These are phyloP conservation scores for Brachyhypopomus gauderio DNA, from an alignment of 2,113 vertebrate genomes.

Conservation along the genomic window DNA sequence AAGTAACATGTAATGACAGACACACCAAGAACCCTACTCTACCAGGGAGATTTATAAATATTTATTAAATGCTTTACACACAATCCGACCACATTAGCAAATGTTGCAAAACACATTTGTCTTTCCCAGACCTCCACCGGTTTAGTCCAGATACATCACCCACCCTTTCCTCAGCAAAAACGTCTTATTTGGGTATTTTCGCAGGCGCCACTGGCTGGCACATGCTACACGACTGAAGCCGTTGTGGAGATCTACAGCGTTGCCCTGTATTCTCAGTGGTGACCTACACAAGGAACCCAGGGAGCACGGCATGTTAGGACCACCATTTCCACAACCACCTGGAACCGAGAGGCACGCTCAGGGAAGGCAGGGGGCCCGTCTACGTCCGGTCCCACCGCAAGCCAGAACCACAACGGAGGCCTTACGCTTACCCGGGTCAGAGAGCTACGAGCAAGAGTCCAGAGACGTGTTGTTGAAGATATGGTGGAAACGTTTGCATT, in stretches of 20 bases:
- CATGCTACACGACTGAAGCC: not conserved
- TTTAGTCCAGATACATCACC: constrained; percentile 20
- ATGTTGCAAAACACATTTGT: constrained; percentile 41
- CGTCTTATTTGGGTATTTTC: not conserved
- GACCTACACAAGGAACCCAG: constrained; percentile 21
- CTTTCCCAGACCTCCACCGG: constrained; percentile 33
- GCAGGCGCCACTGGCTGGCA: not conserved
- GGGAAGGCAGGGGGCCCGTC: not conserved
- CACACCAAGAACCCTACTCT: constrained; percentile 46
- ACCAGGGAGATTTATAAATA: constrained; percentile 53
- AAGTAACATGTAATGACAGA: constrained; percentile 25
- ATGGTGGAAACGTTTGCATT: not conserved
- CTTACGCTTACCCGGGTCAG: no score
- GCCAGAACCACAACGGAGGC: not conserved
- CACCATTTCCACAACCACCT: constrained; percentile 21
- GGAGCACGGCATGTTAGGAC: constrained; percentile 11
- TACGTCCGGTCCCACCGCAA: not conserved
- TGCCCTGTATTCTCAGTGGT: constrained; percentile 9
- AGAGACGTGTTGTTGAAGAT: not conserved
- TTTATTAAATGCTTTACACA: constrained; percentile 52
- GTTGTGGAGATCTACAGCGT: not conserved
- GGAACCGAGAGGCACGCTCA: not conserved
- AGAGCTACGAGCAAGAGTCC: no score
- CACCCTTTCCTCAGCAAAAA: constrained; percentile 15
- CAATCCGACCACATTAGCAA: constrained; percentile 46